These are phyloP conservation scores for Pseudoips prasinana DNA, from an alignment of 2,888 invertebrate genomes.

Conservation along the genomic window DNA sequence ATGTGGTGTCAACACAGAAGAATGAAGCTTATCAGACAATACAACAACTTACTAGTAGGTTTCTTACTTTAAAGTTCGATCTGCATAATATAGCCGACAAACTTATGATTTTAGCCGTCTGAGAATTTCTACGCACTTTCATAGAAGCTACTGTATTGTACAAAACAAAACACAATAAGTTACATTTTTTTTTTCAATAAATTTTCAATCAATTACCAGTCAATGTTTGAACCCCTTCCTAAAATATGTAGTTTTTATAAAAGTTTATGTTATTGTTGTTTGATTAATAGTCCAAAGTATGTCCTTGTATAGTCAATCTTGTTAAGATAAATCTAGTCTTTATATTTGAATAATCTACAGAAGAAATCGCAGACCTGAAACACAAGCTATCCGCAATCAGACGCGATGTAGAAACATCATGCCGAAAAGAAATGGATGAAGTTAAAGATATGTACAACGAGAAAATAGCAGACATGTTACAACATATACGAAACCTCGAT, in stretches of 20 bases:
- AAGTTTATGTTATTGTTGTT: no score
- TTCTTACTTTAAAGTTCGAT: not conserved
- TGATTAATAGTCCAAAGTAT: no score
- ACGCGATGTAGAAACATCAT: conserved; percentile 78
- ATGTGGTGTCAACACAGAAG: conserved; percentile 62
- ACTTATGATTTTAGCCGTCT: no score
- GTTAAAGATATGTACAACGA: conserved; percentile 81
- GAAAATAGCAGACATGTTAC: conserved; percentile 79
- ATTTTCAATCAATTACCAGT: no score
- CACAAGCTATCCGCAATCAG: conserved; percentile 74
- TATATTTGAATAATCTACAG: no score
- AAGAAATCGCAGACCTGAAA: conserved; percentile 79
- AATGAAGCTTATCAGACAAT: conserved; percentile 58
- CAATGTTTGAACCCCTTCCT: no score
- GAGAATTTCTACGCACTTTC: not conserved
- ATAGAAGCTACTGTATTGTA: not conserved
- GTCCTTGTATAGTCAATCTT: no score
- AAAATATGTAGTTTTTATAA: no score
- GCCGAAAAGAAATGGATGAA: conserved; percentile 81
- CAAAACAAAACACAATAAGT: no score
- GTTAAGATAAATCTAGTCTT: no score
- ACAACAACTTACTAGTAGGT: conserved; percentile 52
- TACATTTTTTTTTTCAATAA: no score
- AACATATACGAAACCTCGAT: conserved; percentile 80
- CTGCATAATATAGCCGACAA: not conserved